A percentile compares a stretch with the other conserved stretches of the same genome.
Evolutionary conservation across 2,888 invertebrate species (phyloP).

Genomic region (Acanthoscelides obtectus): DNA sequence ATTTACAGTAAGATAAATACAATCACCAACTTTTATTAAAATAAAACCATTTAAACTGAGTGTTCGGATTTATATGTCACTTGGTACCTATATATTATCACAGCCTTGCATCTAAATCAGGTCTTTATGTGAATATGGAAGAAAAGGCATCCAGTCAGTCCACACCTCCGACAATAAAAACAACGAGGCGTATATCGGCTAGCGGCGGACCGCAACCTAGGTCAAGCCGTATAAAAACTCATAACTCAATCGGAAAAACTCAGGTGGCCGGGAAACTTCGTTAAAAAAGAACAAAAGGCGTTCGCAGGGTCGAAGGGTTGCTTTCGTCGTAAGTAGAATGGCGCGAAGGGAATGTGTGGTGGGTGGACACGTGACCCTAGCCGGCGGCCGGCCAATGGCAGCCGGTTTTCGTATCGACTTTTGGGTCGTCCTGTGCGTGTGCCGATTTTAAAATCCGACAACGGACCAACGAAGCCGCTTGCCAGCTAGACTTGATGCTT

Average conservation of each 20-base stretch:
- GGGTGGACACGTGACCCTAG: constrained; percentile 6
- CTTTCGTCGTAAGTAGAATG: not conserved
- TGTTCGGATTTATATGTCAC: too few relatives aligned
- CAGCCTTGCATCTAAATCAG: too few relatives aligned
- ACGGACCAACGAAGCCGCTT: not conserved
- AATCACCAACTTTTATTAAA: too few relatives aligned
- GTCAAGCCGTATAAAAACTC: constrained; percentile 32
- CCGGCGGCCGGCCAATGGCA: constrained; percentile 19
- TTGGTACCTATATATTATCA: too few relatives aligned
- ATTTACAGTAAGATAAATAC: too few relatives aligned
- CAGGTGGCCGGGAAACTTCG: constrained; percentile 21
- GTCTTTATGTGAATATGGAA: too few relatives aligned
- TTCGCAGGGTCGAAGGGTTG: not conserved
- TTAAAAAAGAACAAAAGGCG: constrained; percentile 27
- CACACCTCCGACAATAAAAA: not conserved
- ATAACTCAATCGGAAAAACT: constrained; percentile 36
- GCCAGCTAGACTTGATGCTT: constrained; percentile 17
- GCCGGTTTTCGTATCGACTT: constrained; percentile 32
- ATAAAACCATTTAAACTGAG: too few relatives aligned
- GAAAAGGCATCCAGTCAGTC: not conserved
- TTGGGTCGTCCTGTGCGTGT: constrained; percentile 28
- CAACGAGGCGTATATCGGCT: not conserved
- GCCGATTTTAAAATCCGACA: constrained; percentile 23
- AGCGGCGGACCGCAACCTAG: constrained; percentile 25
- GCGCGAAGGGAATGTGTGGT: not conserved